Evolutionary conservation across 1,140 invertebrate genomes (phyloP).

Genomic region (Euglossa dilemma): DNA sequence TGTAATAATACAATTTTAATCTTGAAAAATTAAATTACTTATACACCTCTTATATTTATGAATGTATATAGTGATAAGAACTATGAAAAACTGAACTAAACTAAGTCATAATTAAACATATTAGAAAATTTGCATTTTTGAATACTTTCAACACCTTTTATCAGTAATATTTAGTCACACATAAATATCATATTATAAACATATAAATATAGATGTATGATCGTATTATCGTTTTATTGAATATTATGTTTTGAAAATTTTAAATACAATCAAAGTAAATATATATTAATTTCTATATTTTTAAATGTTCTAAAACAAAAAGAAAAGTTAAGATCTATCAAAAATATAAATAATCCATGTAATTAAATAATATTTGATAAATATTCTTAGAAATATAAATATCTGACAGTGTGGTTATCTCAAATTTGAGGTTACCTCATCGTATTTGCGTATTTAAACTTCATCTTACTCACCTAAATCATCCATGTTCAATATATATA

Average conservation of each 20-base stretch:
- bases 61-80: not conserved
- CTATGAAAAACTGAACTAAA: not conserved
- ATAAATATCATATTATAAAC: not conserved
- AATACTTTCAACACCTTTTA: not conserved
- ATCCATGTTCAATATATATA: constrained; percentile 64
- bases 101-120: not conserved
- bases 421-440: constrained; percentile 61
- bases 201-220: not conserved
- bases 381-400: not conserved
- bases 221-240: not conserved
- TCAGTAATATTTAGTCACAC: not conserved
- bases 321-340: not conserved
- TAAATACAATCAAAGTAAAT: not conserved
- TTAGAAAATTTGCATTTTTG: not conserved
- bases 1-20: not conserved
- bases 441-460: not conserved
- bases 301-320: not conserved
- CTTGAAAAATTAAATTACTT: not conserved
- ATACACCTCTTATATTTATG: not conserved
- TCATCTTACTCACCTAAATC: constrained; percentile 70
- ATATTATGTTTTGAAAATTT: not conserved
- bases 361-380: not conserved
- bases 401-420: constrained; percentile 11
- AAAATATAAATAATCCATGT: not conserved
- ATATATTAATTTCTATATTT: not conserved